Conservation (phyloP, 2,888 invertebrate genomes). For the Megalurothrips usitatus region DNA sequence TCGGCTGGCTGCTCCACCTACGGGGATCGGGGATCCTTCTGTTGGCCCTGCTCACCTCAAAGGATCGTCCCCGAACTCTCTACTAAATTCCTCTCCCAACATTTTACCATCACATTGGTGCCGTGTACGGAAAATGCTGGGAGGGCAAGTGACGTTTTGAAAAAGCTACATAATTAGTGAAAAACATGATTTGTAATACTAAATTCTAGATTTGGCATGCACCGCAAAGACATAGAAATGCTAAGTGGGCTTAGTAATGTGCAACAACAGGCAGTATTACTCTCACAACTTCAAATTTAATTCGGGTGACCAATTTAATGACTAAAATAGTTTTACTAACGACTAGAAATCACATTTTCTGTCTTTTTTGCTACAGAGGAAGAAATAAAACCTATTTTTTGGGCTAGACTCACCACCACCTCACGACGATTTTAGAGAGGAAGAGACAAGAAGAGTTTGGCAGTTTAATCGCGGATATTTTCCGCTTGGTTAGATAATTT, state of each 20-base stretch:
- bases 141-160: too few species aligned
- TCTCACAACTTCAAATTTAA: neutral
- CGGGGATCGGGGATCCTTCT: neutral
- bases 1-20: too few species aligned
- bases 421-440: neutral
- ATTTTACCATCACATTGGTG: too few species aligned
- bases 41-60: constrained; percentile 10
- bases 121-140: too few species aligned
- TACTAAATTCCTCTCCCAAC: too few species aligned
- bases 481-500: neutral
- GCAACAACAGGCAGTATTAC: constrained; percentile 11
- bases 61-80: neutral
- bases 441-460: neutral
- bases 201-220: neutral
- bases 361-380: neutral
- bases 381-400: neutral
- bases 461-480: neutral
- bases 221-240: neutral
- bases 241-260: neutral
- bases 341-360: neutral
- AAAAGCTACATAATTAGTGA: neutral
- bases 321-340: neutral
- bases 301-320: neutral
- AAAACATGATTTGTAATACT: neutral
- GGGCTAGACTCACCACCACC: constrained; percentile 5